Evolutionary conservation across 2,113 vertebrate species (phyloP).

Genomic region (Cheirogaleus medius): DNA sequence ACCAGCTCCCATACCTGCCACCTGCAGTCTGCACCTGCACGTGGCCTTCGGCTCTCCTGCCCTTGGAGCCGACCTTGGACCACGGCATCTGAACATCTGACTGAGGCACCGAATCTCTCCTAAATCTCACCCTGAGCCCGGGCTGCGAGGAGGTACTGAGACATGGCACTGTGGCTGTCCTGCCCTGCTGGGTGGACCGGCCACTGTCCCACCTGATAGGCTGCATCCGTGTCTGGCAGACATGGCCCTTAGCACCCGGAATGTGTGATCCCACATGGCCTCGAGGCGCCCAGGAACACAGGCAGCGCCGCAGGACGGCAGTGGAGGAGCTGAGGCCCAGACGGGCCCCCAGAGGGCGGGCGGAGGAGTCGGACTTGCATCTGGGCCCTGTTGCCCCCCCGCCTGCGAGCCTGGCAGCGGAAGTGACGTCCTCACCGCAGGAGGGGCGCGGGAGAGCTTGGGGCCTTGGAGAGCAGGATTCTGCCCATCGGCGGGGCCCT

Average conservation of each 20-base stretch:
- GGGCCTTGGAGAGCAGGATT: not conserved
- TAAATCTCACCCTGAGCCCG: not conserved
- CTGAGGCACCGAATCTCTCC: not conserved
- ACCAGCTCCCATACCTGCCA: not conserved
- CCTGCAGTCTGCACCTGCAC: not conserved
- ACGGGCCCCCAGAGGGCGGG: no score
- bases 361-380: fast-evolving
- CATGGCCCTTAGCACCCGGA: not conserved
- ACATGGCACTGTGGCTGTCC: fast-evolving
- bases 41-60: not conserved
- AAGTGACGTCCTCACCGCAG: not conserved
- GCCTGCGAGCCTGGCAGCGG: no score
- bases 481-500: not conserved
- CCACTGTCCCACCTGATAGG: not conserved
- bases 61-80: not conserved
- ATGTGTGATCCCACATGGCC: not conserved
- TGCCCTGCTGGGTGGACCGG: not conserved
- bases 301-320: fast-evolving
- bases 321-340: no score
- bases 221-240: not conserved
- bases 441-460: fast-evolving
- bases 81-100: not conserved
- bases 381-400: fast-evolving
- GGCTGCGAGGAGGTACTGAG: no score
- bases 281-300: not conserved